Percentiles rank a stretch among this genome's conserved stretches.
Evolutionary conservation across 2,797 vertebrate genomes (phyloP).

Genomic region (Sylvilagus floridanus): DNA sequence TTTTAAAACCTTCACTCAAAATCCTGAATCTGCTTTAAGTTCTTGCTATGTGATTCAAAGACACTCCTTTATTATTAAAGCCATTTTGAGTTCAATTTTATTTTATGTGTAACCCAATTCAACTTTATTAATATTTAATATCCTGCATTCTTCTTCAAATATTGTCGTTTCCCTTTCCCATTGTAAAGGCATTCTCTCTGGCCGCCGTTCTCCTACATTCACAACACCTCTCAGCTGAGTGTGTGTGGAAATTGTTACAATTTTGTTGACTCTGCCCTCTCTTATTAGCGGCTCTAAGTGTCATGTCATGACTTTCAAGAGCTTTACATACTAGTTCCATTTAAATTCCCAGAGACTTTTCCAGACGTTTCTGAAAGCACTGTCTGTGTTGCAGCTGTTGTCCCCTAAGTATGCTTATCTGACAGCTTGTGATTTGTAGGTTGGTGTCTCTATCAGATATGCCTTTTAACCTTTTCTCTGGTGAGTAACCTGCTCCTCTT

Average conservation of each 20-base stretch:
- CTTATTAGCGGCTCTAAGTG: neutral
- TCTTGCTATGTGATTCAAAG: neutral
- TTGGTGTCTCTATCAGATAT: neutral
- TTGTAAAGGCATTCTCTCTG: neutral
- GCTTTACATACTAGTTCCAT: neutral
- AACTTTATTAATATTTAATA: neutral
- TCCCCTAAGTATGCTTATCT: neutral
- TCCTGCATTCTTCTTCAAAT: neutral
- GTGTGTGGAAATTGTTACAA: neutral
- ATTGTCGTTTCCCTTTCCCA: neutral
- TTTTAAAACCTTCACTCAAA: neutral
- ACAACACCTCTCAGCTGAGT: neutral
- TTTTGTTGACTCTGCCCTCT: neutral
- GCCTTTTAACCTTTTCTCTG: neutral
- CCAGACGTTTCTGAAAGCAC: fast-evolving
- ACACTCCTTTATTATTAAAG: slow-evolving; percentile 43
- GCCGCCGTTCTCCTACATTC: neutral
- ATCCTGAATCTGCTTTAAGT: neutral
- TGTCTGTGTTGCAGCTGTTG: fast-evolving
- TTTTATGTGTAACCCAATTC: neutral
- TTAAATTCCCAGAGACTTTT: neutral
- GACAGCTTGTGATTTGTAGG: neutral
- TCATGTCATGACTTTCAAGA: neutral
- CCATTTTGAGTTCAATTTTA: slow-evolving; percentile 3
- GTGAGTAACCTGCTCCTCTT: neutral